Evolutionary conservation across 2,797 vertebrate species (phyloP), one percentile per base, ranked within the genome.

Genomic region (Nyctibius grandis): DNA sequence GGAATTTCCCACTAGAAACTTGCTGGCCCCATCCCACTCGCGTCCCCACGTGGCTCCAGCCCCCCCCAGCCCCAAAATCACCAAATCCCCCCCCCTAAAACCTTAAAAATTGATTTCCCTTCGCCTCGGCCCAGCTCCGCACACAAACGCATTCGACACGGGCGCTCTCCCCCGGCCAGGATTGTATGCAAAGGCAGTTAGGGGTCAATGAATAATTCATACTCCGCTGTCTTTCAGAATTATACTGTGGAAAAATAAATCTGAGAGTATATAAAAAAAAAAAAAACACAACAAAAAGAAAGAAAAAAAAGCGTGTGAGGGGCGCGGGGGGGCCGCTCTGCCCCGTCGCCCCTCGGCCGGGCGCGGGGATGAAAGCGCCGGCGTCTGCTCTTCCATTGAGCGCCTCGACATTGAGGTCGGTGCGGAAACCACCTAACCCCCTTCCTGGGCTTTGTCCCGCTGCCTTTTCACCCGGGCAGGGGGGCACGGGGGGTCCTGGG

Each of bases 191-290:
- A 96, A 98, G 97, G 97, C 97, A 87, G 98, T 97, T 97, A 98
- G 98, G 91, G 93, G 93, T 78, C 78, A 77, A 97, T 99, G 98
- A 99, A 99, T 99, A 98, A 99, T 98, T 98, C 98, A 99, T 98
- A 95, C 89, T 77, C 84, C 51, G 97, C 98, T 98, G 98, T 98
- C 98, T 98, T 98, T 98, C 97, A 97, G 98, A 98, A 99, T 99
- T 98, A 98, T 96, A 97, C 97, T 97, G 97, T 98, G 98, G 96
- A 95, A 97, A 98, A 98, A 98, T 97, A 98, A 98, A 98, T 97
- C 97, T 90, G 96, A 97, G 96, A 91, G 94, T 96, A 96, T 95
- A 96, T 88, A 93, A 95, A 88, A 91, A 96, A 95, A 75, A 96
- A 60, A 78, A 64, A 22, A 95, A 96, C 91, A 79, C 93, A 91